Percentiles rank a stretch among this genome's conserved stretches.
Evolutionary conservation across 64 coral and sea anemone species (phyloP).

Genomic region (Acropora yongei): DNA sequence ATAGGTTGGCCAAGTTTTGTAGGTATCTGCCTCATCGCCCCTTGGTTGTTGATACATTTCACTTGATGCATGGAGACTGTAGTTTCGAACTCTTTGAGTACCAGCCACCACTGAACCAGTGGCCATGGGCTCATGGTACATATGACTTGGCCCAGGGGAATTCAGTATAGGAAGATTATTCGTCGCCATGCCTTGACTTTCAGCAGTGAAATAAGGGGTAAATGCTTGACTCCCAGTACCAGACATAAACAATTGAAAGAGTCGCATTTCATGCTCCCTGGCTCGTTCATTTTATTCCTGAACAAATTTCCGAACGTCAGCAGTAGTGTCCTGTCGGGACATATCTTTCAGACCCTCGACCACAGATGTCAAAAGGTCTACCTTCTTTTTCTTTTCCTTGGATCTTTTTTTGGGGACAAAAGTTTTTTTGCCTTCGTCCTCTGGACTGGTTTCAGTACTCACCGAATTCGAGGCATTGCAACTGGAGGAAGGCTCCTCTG

Average conservation of each 20-base stretch:
- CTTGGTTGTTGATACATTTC: constrained; percentile 2
- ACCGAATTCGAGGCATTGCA: neutral
- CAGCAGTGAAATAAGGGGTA: neutral
- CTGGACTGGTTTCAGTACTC: constrained; percentile 5
- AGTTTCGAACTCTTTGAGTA: neutral
- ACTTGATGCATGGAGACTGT: neutral
- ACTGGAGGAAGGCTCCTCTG: constrained; percentile 45
- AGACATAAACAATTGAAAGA: constrained; percentile 40
- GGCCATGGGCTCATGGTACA: neutral
- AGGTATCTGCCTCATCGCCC: neutral
- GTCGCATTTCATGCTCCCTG: constrained; percentile 39
- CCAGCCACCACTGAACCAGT: neutral
- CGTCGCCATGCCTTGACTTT: neutral
- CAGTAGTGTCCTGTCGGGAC: neutral
- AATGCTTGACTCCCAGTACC: neutral
- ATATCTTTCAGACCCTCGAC: constrained; percentile 13
- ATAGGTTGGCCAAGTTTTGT: neutral
- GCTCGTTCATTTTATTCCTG: constrained; percentile 47
- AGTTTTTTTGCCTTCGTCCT: constrained; percentile 6
- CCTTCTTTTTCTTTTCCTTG: neutral
- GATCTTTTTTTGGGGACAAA: constrained; percentile 40
- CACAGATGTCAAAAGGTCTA: constrained; percentile 13
- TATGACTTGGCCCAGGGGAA: neutral
- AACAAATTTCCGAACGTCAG: constrained; percentile 29
- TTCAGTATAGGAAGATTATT: neutral